A percentile compares a stretch with the other conserved stretches of the same genome.
Conservation (phyloP, 2,113 vertebrate genomes). For the Tichodroma muraria region DNA sequence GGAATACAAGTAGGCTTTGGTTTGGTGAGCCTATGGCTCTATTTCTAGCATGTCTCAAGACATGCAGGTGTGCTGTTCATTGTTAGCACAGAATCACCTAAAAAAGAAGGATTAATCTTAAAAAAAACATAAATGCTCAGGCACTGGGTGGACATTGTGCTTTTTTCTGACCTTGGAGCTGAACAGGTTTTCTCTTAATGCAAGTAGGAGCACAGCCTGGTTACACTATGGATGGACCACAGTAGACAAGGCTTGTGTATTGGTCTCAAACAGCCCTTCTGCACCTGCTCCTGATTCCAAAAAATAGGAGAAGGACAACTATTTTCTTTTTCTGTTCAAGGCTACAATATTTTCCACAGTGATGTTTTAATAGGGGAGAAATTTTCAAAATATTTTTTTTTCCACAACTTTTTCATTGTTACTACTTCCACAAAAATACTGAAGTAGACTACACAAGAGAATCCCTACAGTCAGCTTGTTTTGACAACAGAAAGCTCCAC, state of each 20-base stretch:
- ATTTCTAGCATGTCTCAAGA: accelerated
- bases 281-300: neutral
- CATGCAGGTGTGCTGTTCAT: neutral
- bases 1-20: neutral
- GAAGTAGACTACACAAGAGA: neutral
- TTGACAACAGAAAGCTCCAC: neutral
- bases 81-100: neutral
- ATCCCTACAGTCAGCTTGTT: neutral
- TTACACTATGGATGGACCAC: neutral
- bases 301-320: neutral
- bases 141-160: neutral
- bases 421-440: neutral
- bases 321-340: neutral
- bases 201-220: neutral
- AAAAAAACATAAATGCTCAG: neutral
- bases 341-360: neutral
- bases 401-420: neutral
- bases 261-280: neutral
- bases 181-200: neutral
- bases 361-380: neutral
- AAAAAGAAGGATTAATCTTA: neutral
- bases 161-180: neutral
- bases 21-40: neutral
- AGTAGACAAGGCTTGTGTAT: neutral
- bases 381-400: neutral